Conservation (phyloP, 2,797 vertebrate species). For the Poeciliopsis infans region DNA sequence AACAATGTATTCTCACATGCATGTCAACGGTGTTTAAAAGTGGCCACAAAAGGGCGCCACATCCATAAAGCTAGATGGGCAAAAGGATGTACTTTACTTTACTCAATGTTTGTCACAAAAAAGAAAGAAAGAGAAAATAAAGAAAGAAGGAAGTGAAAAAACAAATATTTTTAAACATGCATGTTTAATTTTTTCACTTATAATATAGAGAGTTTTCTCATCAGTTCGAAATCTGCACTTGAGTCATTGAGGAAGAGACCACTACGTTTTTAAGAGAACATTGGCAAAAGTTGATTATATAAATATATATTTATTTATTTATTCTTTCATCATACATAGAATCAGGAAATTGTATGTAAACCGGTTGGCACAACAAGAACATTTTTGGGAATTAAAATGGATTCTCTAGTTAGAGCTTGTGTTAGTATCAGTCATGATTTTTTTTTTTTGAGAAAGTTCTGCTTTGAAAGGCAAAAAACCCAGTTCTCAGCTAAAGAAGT, state of each 20-base stretch:
- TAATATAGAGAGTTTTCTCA: too few relatives aligned
- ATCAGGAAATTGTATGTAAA: neutral
- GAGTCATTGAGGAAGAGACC: neutral
- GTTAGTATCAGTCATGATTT: neutral
- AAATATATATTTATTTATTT: too few relatives aligned
- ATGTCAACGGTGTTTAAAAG: accelerated
- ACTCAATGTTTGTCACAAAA: neutral
- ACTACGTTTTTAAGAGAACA: neutral
- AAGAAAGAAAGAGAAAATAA: neutral
- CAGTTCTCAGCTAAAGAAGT: neutral
- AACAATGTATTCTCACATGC: neutral
- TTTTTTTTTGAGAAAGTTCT: neutral
- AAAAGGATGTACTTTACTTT: neutral
- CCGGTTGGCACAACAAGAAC: neutral
- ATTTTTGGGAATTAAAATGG: neutral
- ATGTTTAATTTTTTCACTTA: too few relatives aligned
- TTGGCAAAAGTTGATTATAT: neutral
- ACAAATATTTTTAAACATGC: neutral
- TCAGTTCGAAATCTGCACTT: neutral
- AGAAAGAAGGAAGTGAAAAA: neutral
- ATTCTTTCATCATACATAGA: too few relatives aligned
- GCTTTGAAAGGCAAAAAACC: neutral
- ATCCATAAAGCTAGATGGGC: neutral
- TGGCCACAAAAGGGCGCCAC: constrained; percentile 52
- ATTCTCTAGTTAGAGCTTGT: neutral